Evolutionary conservation across 2,113 vertebrate genomes (phyloP).

Genomic region (Crotalus helleri): DNA sequence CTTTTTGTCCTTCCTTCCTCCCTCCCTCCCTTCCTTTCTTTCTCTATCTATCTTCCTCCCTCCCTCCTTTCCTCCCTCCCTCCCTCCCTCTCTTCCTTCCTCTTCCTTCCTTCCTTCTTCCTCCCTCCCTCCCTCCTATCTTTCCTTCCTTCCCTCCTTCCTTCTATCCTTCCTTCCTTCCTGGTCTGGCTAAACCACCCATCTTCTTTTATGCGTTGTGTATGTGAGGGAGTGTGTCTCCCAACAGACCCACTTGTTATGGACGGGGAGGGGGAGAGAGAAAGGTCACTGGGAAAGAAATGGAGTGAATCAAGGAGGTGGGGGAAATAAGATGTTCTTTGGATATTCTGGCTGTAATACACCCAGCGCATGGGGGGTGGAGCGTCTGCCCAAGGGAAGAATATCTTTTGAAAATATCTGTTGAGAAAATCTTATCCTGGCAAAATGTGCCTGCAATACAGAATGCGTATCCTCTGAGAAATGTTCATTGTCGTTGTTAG

Average conservation of each 20-base stretch:
- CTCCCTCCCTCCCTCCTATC: too few relatives aligned
- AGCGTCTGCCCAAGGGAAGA: background rate
- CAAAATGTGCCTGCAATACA: background rate
- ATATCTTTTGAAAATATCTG: background rate
- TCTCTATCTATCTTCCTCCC: fast-evolving
- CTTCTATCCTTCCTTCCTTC: background rate
- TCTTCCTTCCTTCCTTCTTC: slow-evolving; percentile 24
- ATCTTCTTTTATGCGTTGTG: background rate
- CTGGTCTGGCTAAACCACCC: background rate
- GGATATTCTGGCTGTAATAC: background rate
- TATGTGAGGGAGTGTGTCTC: too few relatives aligned
- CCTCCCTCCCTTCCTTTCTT: background rate
- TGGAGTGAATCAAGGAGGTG: background rate
- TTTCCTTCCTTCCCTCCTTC: background rate
- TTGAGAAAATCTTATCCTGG: background rate
- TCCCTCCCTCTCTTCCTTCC: too few relatives aligned
- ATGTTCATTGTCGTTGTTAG: background rate
- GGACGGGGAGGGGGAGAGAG: background rate
- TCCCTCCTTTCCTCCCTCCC: fast-evolving
- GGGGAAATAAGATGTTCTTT: background rate
- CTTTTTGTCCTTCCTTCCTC: slow-evolving; percentile 43
- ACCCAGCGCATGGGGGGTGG: background rate
- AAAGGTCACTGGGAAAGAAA: background rate
- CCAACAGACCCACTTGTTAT: background rate
- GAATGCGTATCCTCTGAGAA: background rate